These are phyloP conservation scores for Monarcha castaneiventris DNA, from an alignment of 2,113 vertebrate species.

Conservation along the genomic window DNA sequence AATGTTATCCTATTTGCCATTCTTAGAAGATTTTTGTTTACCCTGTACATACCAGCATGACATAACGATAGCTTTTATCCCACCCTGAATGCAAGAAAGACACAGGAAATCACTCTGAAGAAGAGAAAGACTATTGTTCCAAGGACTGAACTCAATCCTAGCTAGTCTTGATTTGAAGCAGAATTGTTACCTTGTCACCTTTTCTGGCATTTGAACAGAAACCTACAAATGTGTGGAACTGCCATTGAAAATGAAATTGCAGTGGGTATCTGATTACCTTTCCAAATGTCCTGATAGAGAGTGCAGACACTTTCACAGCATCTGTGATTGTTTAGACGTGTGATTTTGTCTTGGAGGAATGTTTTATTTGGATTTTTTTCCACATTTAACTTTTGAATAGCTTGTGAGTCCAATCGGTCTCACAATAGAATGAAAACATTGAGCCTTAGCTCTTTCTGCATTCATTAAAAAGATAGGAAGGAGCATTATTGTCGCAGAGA, in stretches of 20 bases:
- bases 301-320: not conserved
- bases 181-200: slow-evolving; percentile 18
- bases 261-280: not conserved
- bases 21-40: not conserved
- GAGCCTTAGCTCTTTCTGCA: not conserved
- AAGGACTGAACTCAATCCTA: not conserved
- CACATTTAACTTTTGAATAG: not conserved
- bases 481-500: not conserved
- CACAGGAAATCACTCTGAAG: not conserved
- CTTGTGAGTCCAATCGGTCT: not conserved
- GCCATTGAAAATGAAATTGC: not conserved
- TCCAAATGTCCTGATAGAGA: not conserved
- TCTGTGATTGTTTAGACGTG: not conserved
- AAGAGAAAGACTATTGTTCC: not conserved
- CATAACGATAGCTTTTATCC: not conserved
- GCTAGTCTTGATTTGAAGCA: slow-evolving; percentile 15
- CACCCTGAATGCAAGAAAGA: not conserved
- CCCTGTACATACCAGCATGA: accelerated
- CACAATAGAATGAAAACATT: not conserved
- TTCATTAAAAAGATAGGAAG: not conserved
- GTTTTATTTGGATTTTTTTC: not conserved
- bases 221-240: not conserved
- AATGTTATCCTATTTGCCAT: not conserved
- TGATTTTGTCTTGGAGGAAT: not conserved
- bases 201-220: slow-evolving; percentile 12